phyloP scores from a whole-genome alignment of 2,113 vertebrate species.

The Chinchilla lanigera region DNA sequence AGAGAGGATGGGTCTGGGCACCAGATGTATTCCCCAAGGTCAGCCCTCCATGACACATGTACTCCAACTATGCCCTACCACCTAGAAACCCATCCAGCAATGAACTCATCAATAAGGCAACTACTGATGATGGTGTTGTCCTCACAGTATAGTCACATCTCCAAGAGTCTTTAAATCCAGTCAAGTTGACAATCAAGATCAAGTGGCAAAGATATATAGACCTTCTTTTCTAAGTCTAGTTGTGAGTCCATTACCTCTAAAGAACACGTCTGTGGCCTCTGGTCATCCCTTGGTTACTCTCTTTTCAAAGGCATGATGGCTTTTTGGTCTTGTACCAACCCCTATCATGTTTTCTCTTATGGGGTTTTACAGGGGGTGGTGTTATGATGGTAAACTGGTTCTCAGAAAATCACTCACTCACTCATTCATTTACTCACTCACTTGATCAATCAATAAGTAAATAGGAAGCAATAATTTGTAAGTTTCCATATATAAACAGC shows the following conservation, averaged over 20 bases:
- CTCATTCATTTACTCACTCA: neutral
- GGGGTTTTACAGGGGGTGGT: neutral
- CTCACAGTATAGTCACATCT: neutral
- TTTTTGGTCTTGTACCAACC: neutral
- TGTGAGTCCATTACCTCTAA: neutral
- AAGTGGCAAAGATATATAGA: neutral
- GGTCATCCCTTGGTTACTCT: neutral
- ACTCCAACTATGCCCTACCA: neutral
- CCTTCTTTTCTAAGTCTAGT: neutral
- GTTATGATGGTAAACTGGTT: neutral
- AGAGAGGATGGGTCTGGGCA: neutral
- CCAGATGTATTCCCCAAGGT: neutral
- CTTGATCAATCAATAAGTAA: neutral
- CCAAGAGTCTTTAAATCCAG: neutral
- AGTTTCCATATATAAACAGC: neutral
- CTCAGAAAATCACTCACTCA: neutral
- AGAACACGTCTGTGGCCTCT: neutral
- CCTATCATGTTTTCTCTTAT: neutral
- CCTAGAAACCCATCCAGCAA: too few relatives aligned
- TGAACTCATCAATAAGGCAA: neutral
- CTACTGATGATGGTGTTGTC: neutral
- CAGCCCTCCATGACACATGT: neutral
- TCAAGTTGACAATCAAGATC: neutral
- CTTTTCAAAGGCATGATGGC: neutral
- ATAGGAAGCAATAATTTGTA: neutral